Conservation (phyloP, 2,113 vertebrate species). For the Capricornis sumatraensis region DNA sequence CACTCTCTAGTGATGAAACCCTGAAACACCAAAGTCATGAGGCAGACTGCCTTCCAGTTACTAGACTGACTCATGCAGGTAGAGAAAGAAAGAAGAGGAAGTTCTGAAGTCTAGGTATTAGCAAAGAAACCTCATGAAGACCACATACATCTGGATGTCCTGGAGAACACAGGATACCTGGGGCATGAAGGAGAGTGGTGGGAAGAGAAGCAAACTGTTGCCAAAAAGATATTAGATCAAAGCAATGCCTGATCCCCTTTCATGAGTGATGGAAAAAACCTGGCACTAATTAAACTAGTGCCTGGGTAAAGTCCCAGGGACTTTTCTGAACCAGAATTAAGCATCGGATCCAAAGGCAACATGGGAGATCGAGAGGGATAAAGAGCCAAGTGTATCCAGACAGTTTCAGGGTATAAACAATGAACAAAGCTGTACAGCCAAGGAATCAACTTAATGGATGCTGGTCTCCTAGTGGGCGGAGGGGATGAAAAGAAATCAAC, state of each 20-base stretch:
- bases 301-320: constrained; percentile 28
- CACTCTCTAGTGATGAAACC: not conserved
- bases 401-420: constrained; percentile 35
- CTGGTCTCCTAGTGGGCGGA: not conserved
- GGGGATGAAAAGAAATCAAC: not conserved
- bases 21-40: not conserved
- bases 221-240: constrained; percentile 28
- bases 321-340: constrained; percentile 39
- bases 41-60: not conserved
- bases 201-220: not conserved
- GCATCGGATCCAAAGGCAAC: not conserved
- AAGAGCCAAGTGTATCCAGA: not conserved
- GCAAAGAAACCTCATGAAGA: not conserved
- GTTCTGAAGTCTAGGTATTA: not conserved
- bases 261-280: not conserved
- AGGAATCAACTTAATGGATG: constrained; percentile 6
- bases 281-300: constrained; percentile 28
- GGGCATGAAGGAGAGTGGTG: not conserved
- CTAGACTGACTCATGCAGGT: not conserved
- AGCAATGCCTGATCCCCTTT: not conserved
- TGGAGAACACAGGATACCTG: not conserved
- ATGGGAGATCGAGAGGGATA: constrained; percentile 33
- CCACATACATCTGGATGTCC: not conserved
- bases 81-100: not conserved
- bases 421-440: not conserved